phyloP scores from a whole-genome alignment of 2,113 vertebrate genomes.

The Pristiophorus japonicus region DNA sequence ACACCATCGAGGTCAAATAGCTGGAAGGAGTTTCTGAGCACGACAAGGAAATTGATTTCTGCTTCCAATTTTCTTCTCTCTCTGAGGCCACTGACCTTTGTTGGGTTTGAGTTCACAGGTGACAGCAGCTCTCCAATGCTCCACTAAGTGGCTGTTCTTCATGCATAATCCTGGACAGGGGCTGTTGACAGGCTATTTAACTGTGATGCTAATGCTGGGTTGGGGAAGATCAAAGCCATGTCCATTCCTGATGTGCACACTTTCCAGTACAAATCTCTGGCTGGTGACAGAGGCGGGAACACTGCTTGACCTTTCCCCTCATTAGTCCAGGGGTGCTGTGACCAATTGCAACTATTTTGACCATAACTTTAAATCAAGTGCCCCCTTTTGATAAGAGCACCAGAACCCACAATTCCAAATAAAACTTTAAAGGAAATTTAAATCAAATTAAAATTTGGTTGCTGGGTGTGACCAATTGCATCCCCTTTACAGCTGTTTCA shows the following conservation, averaged over 20 bases:
- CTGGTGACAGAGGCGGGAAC: neutral
- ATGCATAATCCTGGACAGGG: neutral
- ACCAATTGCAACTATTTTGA: neutral
- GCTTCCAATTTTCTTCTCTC: neutral
- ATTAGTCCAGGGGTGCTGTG: neutral
- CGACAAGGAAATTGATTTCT: neutral
- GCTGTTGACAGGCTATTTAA: neutral
- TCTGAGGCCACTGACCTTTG: neutral
- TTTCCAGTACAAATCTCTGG: neutral
- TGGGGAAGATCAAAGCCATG: neutral
- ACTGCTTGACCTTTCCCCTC: neutral
- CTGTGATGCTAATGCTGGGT: neutral
- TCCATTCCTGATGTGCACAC: neutral
- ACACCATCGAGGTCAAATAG: neutral
- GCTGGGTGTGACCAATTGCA: neutral
- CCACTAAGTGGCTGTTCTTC: neutral
- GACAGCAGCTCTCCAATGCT: neutral
- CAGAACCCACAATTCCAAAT: too few species aligned
- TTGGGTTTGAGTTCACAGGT: neutral
- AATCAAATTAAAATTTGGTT: too few species aligned
- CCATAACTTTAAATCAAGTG: too few species aligned
- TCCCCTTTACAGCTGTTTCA: neutral
- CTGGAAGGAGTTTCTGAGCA: neutral
- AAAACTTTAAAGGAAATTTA: too few species aligned
- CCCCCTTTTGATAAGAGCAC: too few species aligned